A percentile compares a stretch with the other conserved stretches of the same genome.
These are phyloP conservation scores for Vulpes lagopus DNA, from an alignment of 2,113 vertebrate genomes.

Conservation along the genomic window DNA sequence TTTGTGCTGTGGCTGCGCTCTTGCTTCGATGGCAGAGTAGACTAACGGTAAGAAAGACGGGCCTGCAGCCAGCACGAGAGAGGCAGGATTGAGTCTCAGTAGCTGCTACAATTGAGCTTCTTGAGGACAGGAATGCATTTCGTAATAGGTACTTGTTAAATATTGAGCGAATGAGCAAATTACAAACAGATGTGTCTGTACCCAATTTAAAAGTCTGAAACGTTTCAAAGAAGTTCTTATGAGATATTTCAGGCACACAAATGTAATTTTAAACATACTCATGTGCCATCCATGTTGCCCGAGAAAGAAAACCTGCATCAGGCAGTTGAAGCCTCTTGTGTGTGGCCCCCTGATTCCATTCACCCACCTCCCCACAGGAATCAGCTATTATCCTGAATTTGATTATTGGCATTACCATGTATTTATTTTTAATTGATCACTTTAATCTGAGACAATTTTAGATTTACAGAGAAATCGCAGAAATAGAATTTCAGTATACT, in stretches of 20 bases:
- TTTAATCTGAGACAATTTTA: neutral
- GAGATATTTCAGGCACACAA: neutral
- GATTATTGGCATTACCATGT: neutral
- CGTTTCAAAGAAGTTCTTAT: neutral
- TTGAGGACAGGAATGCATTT: neutral
- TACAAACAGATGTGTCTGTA: neutral
- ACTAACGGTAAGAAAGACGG: neutral
- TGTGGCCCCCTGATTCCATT: neutral
- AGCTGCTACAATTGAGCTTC: neutral
- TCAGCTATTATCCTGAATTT: neutral
- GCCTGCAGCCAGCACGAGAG: neutral
- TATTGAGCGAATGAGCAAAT: neutral
- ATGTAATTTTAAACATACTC: neutral
- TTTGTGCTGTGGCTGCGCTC: neutral
- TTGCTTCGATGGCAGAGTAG: neutral
- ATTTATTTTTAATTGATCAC: neutral
- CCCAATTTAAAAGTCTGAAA: neutral
- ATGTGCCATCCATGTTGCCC: neutral
- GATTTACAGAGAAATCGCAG: neutral
- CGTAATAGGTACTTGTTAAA: neutral
- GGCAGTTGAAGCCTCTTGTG: neutral
- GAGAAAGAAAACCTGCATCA: neutral
- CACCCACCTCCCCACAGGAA: neutral
- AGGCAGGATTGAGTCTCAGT: neutral
- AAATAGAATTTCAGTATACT: neutral